These are phyloP conservation scores for Andrena chrysosceles DNA, from an alignment of 2,888 invertebrate species.

Conservation along the genomic window DNA sequence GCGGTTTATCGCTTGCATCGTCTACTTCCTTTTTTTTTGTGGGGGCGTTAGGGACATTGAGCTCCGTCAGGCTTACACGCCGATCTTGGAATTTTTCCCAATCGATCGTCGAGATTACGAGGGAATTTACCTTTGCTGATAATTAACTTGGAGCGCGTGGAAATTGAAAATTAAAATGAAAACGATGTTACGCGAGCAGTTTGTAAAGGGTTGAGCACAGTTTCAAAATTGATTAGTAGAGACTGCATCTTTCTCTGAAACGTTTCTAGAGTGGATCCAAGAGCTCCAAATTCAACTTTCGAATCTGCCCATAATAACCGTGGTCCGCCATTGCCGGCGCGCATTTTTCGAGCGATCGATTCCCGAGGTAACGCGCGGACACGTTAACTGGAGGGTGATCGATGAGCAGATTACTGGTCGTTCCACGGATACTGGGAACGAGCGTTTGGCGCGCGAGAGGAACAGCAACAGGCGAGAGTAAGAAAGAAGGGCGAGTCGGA, in stretches of 20 bases:
- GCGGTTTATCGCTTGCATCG: slow-evolving; percentile 8
- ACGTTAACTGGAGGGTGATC: slow-evolving; percentile 68
- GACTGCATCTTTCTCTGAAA: not conserved
- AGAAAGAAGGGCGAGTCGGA: not conserved
- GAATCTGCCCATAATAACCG: not conserved
- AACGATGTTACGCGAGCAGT: not conserved
- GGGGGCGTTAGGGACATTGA: slow-evolving; percentile 17
- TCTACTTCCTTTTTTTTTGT: not conserved
- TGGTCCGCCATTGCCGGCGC: not conserved
- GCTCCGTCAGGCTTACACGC: not conserved
- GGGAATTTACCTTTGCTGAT: not conserved
- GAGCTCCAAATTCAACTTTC: not conserved
- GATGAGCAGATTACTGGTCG: slow-evolving; percentile 65
- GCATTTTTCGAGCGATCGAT: slow-evolving; percentile 24
- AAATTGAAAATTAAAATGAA: not conserved
- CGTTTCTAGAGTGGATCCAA: not conserved
- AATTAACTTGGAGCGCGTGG: not conserved
- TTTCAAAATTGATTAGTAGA: not conserved
- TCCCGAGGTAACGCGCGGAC: slow-evolving; percentile 60
- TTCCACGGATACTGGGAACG: slow-evolving; percentile 59
- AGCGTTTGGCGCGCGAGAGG: slow-evolving; percentile 35
- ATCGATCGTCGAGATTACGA: not conserved
- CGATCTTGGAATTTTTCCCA: not conserved
- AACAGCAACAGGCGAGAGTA: slow-evolving; percentile 4
- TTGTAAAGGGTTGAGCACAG: not conserved